Conservation (phyloP, 2,113 vertebrate genomes). For the Coregonus clupeaformis region DNA sequence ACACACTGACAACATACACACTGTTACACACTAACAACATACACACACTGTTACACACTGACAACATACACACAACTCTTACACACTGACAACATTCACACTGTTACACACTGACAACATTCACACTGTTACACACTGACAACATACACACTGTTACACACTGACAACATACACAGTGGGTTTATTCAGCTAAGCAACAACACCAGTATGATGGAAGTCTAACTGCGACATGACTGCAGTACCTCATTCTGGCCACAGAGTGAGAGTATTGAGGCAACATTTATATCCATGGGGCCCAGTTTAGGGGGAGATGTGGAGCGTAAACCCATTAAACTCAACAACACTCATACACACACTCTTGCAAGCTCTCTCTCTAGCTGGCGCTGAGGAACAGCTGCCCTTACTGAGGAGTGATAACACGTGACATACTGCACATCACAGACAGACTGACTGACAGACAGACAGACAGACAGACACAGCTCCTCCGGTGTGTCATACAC, state of each 20-base stretch:
- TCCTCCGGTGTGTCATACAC: no score
- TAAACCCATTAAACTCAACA: slow-evolving; percentile 58
- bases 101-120: neutral
- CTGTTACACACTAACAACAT: no score
- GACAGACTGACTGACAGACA: no score
- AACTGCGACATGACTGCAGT: slow-evolving; percentile 26
- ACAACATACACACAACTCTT: no score
- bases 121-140: no score
- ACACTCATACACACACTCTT: neutral
- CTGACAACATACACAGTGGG: no score
- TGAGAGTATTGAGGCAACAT: slow-evolving; percentile 36
- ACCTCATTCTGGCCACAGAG: slow-evolving; percentile 45
- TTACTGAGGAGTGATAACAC: no score
- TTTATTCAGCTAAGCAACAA: neutral
- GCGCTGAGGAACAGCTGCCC: neutral
- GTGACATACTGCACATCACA: no score
- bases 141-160: no score
- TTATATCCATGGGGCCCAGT: slow-evolving; percentile 43
- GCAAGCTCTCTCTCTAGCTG: neutral
- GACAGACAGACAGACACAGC: no score
- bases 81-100: neutral
- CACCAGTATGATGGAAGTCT: neutral
- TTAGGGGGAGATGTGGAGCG: slow-evolving; percentile 45
- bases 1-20: no score
- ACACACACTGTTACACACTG: no score